Evolutionary conservation across 1,140 invertebrate species (phyloP), one percentile per base, ranked within the genome.

Genomic region (Araneus ventricosus): DNA sequence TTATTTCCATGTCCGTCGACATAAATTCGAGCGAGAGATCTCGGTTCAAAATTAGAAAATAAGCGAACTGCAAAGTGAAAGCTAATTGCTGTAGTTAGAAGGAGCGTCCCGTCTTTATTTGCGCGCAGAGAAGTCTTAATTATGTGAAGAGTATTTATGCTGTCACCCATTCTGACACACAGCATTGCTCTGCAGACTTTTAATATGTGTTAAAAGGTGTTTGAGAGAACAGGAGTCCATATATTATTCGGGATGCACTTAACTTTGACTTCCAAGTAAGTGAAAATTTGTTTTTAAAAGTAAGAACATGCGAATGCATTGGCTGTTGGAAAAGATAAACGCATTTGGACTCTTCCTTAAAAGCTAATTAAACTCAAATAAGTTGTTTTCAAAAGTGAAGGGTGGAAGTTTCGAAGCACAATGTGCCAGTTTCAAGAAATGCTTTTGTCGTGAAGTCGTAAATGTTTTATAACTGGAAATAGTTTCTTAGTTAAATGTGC

Each of bases 81-180:
- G 75, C 75, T 80, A 80, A 80, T 80, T 80, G 39, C 30, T 17
- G 75, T 30, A 80, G 75, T 80, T 37, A 80, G 34, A 80, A 39
- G 30, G 37, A 80, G 17, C 30, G 75, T 80, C 39, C 34, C 39
- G 39, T 34, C 75, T 80, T 34, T 80, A 80, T 80, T 80, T 37
- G 75, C 22, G 22, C 30, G 8, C 75, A 24, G 17, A 34, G 30
- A 80, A 80, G 75, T 80, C 75, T 80, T 80, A 80, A 80, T 80
- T 80, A 80, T 80, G 22, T 80, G 30, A 52, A 20, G 75, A 80
- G 75, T 34, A 80, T 80, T 80, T 80, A 37, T 37, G 75, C 75
- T 39, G 75, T 80, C 75, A 80, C 22, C 30, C 37, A 80, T 37
- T 39, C 75, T 80, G 75, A 80, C 75, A 80, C 75, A 37, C 75